phyloP scores from a whole-genome alignment of 2,113 vertebrate genomes.

The Rhabdomys dilectus region DNA sequence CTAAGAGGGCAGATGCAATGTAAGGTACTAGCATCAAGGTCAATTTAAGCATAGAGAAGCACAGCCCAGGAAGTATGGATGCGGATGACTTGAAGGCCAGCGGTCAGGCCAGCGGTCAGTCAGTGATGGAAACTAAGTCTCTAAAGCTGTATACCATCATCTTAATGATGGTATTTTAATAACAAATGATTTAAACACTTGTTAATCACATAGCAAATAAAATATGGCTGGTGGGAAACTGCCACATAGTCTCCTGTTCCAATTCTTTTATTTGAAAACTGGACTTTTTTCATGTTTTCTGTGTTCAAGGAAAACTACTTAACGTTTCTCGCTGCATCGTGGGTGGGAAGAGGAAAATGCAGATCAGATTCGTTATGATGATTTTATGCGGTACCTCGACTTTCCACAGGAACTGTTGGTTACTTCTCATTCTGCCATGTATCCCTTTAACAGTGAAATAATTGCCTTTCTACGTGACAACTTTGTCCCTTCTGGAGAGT shows the following conservation, averaged over 20 bases:
- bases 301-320: not conserved
- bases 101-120: not conserved
- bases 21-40: not conserved
- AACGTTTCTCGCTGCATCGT: not conserved
- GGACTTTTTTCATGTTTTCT: not conserved
- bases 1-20: conserved; percentile 29
- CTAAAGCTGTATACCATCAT: not conserved
- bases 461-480: not conserved
- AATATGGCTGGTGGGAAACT: not conserved
- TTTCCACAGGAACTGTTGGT: not conserved
- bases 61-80: conserved; percentile 20
- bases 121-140: not conserved
- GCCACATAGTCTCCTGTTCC: not conserved
- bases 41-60: not conserved
- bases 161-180: conserved; percentile 26
- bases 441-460: not conserved
- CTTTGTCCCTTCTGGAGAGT: not conserved
- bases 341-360: not conserved
- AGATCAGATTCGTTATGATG: not conserved
- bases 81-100: conserved; percentile 20
- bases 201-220: conserved; percentile 5
- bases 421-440: not conserved
- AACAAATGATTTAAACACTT: not conserved
- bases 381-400: not conserved
- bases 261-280: not conserved